Base-by-base conservation (phyloP, 2,113 vertebrate species). In the Hippolais icterina region DNA sequence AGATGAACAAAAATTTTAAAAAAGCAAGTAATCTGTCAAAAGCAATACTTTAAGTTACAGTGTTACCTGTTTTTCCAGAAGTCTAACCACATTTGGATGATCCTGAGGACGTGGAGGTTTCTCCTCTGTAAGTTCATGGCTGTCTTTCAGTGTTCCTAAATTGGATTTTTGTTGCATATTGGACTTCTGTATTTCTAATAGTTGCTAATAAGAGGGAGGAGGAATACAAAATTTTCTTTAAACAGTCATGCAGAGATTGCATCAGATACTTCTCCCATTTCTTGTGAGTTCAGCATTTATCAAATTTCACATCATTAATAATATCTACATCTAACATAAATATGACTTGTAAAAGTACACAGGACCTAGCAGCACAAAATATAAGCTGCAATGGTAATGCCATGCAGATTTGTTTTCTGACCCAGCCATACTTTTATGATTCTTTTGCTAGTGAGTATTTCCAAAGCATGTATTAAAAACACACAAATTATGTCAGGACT, bases 61-160 rank as follows among this genome's bases (percentile, higher is more conserved):
- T 39, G 90, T 68, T 89, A 99, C 99, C 99, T 99, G 99, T 53
- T 97, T 98, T 85, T 98, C 98, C 17, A 99, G 96, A 83, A 98
- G 97, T n/a, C 98, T 97, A 42, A 98, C 97, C 77, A 99, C 90
- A 60, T 96, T 97, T 4, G 98, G 97, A 78, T 98, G 96, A 90
- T 98, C 98, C 59, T 97, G 96, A 82, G 95, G 80, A 66, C 72
- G 95, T 41, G 68, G 97, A 41, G 89, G 59, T 29, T 87, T 97
- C 33, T 97, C 97, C 61, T 98, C 98, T 68, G 95, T 95, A 92
- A 87, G 96, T 47, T 98, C 97, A 9, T 96, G 92, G 64, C 97
- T 97, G 12, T 98, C 98, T 95, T 97, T 98, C 17, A 98, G 71
- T 0, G 96, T 97, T 69, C 98, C 98, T 95, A 95, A 96, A 89